phyloP scores from a whole-genome alignment of 1,140 invertebrate species.

The Bathynomus jamesi region DNA sequence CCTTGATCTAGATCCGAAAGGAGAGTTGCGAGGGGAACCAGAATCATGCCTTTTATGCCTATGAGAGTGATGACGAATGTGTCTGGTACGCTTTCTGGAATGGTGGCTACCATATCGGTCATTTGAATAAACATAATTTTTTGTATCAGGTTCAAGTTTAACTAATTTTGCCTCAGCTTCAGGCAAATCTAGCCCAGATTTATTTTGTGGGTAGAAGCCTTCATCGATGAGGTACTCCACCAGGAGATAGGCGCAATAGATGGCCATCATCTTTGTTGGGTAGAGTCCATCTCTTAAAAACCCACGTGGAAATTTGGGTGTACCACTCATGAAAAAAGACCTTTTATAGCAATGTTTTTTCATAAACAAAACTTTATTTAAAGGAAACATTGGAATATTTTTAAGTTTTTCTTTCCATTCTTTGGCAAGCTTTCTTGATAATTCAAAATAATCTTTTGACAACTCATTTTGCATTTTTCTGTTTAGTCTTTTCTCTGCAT shows the following conservation, averaged over 20 bases:
- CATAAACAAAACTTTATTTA: background rate
- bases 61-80: background rate
- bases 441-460: background rate
- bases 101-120: too few relatives aligned
- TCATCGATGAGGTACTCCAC: background rate
- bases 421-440: background rate
- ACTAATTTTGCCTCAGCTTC: background rate
- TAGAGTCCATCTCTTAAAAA: background rate
- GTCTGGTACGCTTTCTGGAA: background rate
- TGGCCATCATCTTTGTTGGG: background rate
- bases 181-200: background rate
- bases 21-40: background rate
- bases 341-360: background rate
- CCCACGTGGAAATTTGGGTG: background rate
- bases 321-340: background rate
- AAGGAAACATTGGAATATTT: background rate
- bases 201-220: background rate
- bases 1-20: background rate
- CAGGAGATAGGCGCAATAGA: background rate
- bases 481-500: background rate
- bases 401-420: background rate
- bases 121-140: too few relatives aligned
- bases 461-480: background rate
- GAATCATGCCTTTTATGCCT: background rate
- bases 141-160: background rate